Conservation (phyloP, 2,797 vertebrate genomes). For the Bradypodion ventrale region DNA sequence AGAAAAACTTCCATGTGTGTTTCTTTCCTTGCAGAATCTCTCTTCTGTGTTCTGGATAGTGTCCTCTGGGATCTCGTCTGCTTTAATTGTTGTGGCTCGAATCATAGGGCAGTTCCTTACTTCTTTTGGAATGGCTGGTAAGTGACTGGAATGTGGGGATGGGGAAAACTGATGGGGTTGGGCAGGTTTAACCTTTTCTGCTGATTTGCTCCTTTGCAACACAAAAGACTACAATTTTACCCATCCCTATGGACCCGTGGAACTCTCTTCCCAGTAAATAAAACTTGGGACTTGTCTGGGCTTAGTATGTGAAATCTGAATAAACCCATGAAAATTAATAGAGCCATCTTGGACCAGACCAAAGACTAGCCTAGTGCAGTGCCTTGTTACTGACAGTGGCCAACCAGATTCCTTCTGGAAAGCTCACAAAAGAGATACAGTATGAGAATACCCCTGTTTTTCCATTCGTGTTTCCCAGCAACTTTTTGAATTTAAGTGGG, state of each 20-base stretch:
- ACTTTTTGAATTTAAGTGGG: too few relatives aligned
- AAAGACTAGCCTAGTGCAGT: background rate
- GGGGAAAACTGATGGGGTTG: background rate
- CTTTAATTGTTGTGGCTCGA: slow-evolving; percentile 55
- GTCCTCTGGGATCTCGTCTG: slow-evolving; percentile 66
- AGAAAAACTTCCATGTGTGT: background rate
- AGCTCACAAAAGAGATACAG: background rate
- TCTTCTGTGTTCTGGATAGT: slow-evolving; percentile 56
- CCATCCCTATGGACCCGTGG: background rate
- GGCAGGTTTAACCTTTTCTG: too few relatives aligned
- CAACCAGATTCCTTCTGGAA: background rate
- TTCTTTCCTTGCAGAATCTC: slow-evolving; percentile 43
- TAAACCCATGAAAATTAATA: background rate
- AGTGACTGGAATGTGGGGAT: slow-evolving; percentile 28
- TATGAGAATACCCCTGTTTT: background rate
- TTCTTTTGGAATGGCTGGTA: slow-evolving; percentile 56
- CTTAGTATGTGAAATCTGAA: background rate
- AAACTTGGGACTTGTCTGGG: background rate
- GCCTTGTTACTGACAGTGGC: background rate
- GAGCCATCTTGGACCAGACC: background rate
- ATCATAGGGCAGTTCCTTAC: slow-evolving; percentile 66
- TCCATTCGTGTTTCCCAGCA: background rate
- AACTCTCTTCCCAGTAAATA: background rate
- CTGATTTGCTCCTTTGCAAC: background rate
- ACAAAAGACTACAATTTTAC: background rate